These are phyloP conservation scores for Plecturocebus donacophilus DNA, from an alignment of 2,113 vertebrate genomes.

Conservation along the genomic window DNA sequence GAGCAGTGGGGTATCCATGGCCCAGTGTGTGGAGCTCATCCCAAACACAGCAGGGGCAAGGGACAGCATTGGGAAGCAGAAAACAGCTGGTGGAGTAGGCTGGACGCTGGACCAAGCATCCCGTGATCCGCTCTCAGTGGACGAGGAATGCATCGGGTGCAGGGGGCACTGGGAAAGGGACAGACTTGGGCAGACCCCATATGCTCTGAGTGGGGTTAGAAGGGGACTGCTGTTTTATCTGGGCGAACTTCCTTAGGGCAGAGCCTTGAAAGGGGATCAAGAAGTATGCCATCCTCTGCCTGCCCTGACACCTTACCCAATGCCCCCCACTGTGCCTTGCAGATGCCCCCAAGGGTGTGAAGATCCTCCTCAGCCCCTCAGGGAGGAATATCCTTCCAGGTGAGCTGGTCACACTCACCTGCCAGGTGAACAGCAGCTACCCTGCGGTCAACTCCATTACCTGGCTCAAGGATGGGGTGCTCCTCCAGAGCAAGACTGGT, in stretches of 20 bases:
- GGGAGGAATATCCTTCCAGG: constrained; percentile 78
- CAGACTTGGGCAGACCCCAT: not conserved
- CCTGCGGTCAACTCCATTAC: not conserved
- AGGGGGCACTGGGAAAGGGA: not conserved
- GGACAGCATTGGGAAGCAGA: not conserved
- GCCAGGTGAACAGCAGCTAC: constrained; percentile 81
- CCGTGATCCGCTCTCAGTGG: not conserved
- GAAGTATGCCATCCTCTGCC: not conserved
- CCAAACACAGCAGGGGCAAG: not conserved
- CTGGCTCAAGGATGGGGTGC: constrained; percentile 81
- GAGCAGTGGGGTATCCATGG: not conserved
- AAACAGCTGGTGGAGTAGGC: not conserved
- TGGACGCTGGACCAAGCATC: not conserved
- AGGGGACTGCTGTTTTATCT: not conserved
- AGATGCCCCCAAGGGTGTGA: constrained; percentile 81
- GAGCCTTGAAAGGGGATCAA: not conserved
- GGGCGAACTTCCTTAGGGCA: not conserved
- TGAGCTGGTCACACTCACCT: constrained; percentile 74
- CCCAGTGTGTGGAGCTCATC: not conserved
- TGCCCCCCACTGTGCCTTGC: fast-evolving
- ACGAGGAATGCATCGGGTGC: not conserved
- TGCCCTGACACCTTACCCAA: no score
- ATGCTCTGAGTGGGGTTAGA: no score
- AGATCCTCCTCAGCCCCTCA: constrained; percentile 13
- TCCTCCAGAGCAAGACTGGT: fast-evolving